phyloP scores from a whole-genome alignment of 2,888 invertebrate species.

The Drosophila atripex region DNA sequence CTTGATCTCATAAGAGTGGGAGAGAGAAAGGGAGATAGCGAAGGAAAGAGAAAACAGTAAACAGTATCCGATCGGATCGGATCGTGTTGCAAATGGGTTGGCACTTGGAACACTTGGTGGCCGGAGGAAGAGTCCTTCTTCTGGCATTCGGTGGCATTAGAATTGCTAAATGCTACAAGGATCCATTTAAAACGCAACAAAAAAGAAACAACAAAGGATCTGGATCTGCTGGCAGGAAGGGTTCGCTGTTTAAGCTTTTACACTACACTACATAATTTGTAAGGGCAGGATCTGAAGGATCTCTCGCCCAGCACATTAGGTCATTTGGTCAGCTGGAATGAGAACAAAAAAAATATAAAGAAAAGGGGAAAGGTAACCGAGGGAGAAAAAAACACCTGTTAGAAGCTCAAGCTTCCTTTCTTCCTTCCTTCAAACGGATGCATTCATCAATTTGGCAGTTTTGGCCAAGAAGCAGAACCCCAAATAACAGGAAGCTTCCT shows the following conservation, averaged over 20 bases:
- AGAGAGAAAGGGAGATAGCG: too few species aligned
- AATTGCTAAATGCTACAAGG: conserved; percentile 69
- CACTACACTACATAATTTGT: conserved; percentile 66
- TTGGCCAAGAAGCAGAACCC: conserved; percentile 1
- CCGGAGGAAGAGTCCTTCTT: conserved; percentile 1
- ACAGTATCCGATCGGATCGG: conserved; percentile 45
- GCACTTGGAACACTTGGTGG: conserved; percentile 39
- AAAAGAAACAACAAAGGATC: not conserved
- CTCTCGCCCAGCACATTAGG: conserved; percentile 65
- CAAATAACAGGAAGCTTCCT: conserved; percentile 38
- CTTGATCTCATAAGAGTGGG: conserved; percentile 6
- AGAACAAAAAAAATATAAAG: not conserved
- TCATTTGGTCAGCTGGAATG: conserved; percentile 72
- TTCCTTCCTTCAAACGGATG: conserved; percentile 77
- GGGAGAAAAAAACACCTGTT: conserved; percentile 67
- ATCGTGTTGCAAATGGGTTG: conserved; percentile 66
- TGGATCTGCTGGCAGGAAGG: conserved; percentile 28
- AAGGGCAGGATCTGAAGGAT: conserved; percentile 13
- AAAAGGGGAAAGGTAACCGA: conserved; percentile 8
- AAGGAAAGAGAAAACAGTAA: too few species aligned
- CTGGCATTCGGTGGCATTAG: conserved; percentile 58
- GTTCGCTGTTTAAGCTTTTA: conserved; percentile 67
- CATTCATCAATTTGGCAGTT: conserved; percentile 79
- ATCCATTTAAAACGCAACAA: conserved; percentile 3
- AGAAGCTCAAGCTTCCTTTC: conserved; percentile 57